Conservation (phyloP, 2,113 vertebrate genomes). For the Silurus meridionalis region DNA sequence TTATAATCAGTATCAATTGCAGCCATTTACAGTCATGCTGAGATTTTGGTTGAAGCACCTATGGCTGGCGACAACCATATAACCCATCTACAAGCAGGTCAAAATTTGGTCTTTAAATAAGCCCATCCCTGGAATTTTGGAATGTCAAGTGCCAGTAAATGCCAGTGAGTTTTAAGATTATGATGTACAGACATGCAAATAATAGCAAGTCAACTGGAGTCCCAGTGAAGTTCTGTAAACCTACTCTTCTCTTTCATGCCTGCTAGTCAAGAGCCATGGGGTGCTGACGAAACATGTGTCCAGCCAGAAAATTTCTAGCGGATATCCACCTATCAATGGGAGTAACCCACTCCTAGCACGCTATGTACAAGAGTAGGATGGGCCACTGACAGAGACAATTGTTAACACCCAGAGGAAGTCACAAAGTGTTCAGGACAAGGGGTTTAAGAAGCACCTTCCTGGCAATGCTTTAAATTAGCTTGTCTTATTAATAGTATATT, state of each 20-base stretch:
- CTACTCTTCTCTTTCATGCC: conserved; percentile 22
- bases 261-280: conserved; percentile 14
- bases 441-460: conserved; percentile 27
- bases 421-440: conserved; percentile 10
- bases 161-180: background rate
- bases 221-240: conserved; percentile 28
- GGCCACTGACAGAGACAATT: background rate
- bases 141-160: conserved; percentile 15
- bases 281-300: conserved; percentile 21
- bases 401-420: conserved; percentile 42
- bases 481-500: conserved; percentile 31
- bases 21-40: no score
- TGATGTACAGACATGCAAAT: conserved; percentile 28
- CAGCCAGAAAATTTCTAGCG: conserved; percentile 51
- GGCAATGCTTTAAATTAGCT: conserved; percentile 39
- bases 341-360: conserved; percentile 36
- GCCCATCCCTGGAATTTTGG: background rate
- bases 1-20: no score
- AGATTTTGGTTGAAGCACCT: background rate
- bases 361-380: background rate
- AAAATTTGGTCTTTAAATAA: background rate
- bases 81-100: background rate
- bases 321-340: conserved; percentile 53
- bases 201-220: conserved; percentile 4
- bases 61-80: background rate